Percentiles rank a stretch among this genome's conserved stretches.
Conservation (phyloP, 2,113 vertebrate species). For the Tachysurus fulvidraco region DNA sequence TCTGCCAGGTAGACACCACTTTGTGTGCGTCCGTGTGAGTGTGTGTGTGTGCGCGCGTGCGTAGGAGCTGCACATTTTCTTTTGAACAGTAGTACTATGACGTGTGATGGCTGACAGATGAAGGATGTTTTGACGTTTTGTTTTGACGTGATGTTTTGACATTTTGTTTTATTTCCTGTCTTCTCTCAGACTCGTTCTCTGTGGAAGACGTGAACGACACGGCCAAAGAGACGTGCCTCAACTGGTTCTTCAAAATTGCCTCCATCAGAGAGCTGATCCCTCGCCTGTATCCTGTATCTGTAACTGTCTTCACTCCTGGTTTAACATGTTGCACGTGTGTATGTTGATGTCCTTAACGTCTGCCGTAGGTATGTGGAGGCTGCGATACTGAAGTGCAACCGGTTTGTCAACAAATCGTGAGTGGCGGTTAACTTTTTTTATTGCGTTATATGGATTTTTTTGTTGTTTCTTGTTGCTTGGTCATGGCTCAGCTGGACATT, state of each 20-base stretch:
- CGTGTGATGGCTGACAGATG: too few relatives aligned
- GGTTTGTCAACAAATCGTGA: constrained; percentile 89
- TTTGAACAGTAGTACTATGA: too few relatives aligned
- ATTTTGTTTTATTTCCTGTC: background rate
- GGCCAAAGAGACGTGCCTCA: constrained; percentile 95
- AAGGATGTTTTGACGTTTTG: background rate
- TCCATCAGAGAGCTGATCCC: constrained; percentile 97
- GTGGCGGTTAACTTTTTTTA: constrained; percentile 44
- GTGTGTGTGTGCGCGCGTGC: too few relatives aligned
- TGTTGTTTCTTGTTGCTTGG: background rate
- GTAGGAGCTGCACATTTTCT: too few relatives aligned
- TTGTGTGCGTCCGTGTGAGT: too few relatives aligned
- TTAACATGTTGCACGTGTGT: background rate
- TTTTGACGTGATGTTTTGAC: constrained; percentile 72
- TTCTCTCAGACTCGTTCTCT: constrained; percentile 82
- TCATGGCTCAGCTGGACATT: background rate
- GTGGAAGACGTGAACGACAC: constrained; percentile 89
- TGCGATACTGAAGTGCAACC: constrained; percentile 94
- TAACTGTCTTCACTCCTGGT: background rate
- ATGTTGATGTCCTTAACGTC: constrained; percentile 69
- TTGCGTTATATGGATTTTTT: background rate
- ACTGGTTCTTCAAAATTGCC: constrained; percentile 99
- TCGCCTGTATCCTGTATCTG: constrained; percentile 87
- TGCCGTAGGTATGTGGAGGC: constrained; percentile 88
- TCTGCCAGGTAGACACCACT: constrained; percentile 77